Conservation (phyloP, 2,888 invertebrate species). For the Macrophya annulata region DNA sequence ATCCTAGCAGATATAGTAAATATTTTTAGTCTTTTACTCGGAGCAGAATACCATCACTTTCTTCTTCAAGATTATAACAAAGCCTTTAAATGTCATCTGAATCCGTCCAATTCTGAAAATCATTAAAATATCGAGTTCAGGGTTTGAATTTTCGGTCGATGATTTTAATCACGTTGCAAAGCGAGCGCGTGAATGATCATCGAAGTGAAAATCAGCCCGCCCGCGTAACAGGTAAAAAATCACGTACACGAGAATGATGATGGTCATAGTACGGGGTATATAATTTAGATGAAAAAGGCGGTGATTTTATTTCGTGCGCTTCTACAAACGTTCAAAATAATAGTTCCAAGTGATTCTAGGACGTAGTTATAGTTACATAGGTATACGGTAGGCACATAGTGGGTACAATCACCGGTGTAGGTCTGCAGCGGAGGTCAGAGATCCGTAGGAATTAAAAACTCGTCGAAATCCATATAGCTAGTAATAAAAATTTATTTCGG, state of each 20-base stretch:
- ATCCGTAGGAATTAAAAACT: conserved; percentile 26
- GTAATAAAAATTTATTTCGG: conserved; percentile 36
- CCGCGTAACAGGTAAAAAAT: conserved; percentile 33
- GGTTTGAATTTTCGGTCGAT: background rate
- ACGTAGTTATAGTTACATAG: conserved; percentile 8
- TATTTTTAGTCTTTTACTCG: no score
- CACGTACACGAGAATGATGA: background rate
- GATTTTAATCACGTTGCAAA: background rate
- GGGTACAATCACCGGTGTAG: background rate
- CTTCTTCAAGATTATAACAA: background rate
- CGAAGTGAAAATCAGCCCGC: background rate
- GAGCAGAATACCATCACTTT: background rate
- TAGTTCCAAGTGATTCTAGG: background rate
- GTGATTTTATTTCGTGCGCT: conserved; percentile 15
- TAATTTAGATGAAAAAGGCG: conserved; percentile 19
- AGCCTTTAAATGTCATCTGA: background rate
- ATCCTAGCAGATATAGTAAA: background rate
- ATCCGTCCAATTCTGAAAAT: background rate
- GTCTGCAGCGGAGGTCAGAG: background rate
- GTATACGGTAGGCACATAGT: background rate
- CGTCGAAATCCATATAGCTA: conserved; percentile 16
- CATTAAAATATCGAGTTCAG: background rate
- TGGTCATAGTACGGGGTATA: conserved; percentile 2
- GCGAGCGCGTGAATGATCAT: background rate
- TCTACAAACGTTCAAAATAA: conserved; percentile 22